Conservation (phyloP, 2,888 invertebrate species). For the Spodoptera picta region DNA sequence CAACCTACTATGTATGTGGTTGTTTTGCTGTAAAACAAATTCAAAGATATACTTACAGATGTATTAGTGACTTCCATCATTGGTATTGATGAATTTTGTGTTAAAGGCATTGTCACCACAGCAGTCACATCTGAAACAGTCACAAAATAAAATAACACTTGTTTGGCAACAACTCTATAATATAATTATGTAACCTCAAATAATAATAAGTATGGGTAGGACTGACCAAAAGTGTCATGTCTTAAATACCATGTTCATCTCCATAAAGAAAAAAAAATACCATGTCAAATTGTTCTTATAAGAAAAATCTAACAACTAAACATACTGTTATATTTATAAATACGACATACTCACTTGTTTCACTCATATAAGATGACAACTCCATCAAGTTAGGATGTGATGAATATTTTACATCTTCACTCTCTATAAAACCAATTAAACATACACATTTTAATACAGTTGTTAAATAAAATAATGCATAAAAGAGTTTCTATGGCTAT, state of each 20-base stretch:
- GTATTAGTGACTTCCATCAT: conserved; percentile 86
- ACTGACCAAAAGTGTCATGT: not conserved
- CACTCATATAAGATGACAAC: conserved; percentile 84
- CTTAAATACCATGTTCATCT: too few species aligned
- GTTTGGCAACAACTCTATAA: not conserved
- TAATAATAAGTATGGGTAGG: not conserved
- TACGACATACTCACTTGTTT: conserved; percentile 79
- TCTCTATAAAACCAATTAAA: conserved; percentile 67
- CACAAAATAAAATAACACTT: conserved; percentile 12
- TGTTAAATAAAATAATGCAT: too few species aligned
- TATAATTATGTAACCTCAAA: too few species aligned
- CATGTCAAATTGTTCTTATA: too few species aligned
- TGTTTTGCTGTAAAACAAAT: too few species aligned
- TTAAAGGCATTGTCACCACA: conserved; percentile 85
- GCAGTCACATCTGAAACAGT: conserved; percentile 83
- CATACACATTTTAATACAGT: not conserved
- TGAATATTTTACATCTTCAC: conserved; percentile 80
- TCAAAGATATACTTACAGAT: conserved; percentile 72
- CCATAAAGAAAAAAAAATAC: too few species aligned
- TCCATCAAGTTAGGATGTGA: conserved; percentile 84
- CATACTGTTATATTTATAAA: conserved; percentile 7
- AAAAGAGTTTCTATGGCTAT: too few species aligned
- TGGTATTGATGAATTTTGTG: conserved; percentile 83
- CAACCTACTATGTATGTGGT: too few species aligned
- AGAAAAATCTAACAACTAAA: conserved; percentile 18